Base-by-base conservation (phyloP, 2,113 vertebrate species). In the Corythornis vintsioides region DNA sequence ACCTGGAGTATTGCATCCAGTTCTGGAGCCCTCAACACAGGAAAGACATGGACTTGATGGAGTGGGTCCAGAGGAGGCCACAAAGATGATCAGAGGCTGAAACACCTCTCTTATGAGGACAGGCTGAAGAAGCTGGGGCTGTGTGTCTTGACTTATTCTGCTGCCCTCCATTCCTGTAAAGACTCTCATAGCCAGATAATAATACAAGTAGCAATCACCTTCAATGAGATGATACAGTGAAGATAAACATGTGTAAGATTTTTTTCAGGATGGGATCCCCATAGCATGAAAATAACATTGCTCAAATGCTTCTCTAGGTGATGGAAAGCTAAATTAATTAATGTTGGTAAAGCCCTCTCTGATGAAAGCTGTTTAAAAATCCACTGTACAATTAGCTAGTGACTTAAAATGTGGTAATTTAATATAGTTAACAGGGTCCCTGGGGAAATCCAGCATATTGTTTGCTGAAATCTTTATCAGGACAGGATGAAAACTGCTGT, bases 321-420 rank as follows among this genome's bases (percentile, higher is more conserved):
- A 89, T 24, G 43, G 18, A 86, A 96, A 93, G 83, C 29, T 24
- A 79, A 83, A 94, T 95, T 92, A 92, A 94, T 95, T 92, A 91
- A 91, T 74, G 72, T 60, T 94, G 72, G 70, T 94, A 95, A 93
- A 89, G 69, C 35, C 35, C 35, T 80, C 67, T 89, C 63, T 85
- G 78, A 93, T 56, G 76, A 92, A 96, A 86, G 82, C 72, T 89
- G 72, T 71, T 92, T 77, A 35, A 69, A 93, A 94, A 91, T 56
- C 35, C 47, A 82, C 81, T 71, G 74, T 76, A 92, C 60, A 90
- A 93, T 95, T 96, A 94, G 45, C 72, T 75, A 74, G 71, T 45
- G 65, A 35, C 72, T 92, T 92, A 74, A 95, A 91, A 91, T 78
- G 78, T 74, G 57, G 78, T 88, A 92, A 94, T 93, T 95, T 89